Conservation (phyloP, 1,140 invertebrate genomes). For the Babylonia areolata region DNA sequence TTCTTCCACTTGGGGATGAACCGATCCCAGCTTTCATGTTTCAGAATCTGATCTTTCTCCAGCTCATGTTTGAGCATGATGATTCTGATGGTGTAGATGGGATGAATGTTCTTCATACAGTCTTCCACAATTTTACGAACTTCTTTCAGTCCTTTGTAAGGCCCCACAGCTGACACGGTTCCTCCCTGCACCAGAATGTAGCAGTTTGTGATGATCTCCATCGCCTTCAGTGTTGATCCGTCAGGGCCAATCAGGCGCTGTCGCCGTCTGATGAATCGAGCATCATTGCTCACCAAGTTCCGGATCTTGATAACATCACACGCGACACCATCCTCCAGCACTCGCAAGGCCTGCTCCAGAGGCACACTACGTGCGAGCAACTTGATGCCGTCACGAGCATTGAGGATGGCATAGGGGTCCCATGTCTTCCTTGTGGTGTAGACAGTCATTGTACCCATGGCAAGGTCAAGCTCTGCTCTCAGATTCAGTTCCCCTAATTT, state of each 20-base stretch:
- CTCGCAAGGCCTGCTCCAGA: constrained; percentile 87
- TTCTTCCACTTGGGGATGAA: constrained; percentile 97
- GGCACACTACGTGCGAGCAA: constrained; percentile 96
- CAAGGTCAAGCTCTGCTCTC: constrained; percentile 93
- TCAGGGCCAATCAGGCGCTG: constrained; percentile 97
- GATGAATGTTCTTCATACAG: constrained; percentile 95
- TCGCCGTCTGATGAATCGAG: constrained; percentile 96
- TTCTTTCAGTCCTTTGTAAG: constrained; percentile 95
- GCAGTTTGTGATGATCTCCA: constrained; percentile 98
- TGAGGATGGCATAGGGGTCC: constrained; percentile 98
- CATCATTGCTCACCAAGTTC: constrained; percentile 91
- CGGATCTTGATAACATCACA: constrained; percentile 99
- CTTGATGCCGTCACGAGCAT: constrained; percentile 97
- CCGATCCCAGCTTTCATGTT: constrained; percentile 97
- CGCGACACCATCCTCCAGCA: constrained; percentile 90
- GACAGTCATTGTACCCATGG: constrained; percentile 97
- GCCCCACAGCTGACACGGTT: constrained; percentile 97
- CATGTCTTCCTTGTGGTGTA: constrained; percentile 97
- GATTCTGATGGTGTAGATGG: constrained; percentile 75
- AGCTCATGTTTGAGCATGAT: constrained; percentile 98
- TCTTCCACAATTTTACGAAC: constrained; percentile 92
- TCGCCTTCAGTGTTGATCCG: constrained; percentile 97
- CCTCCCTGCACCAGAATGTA: constrained; percentile 98
- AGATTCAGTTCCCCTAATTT: constrained; percentile 82
- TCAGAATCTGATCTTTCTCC: constrained; percentile 90